Evolutionary conservation across 2,113 vertebrate genomes (phyloP).

Genomic region (Saccopteryx bilineata): DNA sequence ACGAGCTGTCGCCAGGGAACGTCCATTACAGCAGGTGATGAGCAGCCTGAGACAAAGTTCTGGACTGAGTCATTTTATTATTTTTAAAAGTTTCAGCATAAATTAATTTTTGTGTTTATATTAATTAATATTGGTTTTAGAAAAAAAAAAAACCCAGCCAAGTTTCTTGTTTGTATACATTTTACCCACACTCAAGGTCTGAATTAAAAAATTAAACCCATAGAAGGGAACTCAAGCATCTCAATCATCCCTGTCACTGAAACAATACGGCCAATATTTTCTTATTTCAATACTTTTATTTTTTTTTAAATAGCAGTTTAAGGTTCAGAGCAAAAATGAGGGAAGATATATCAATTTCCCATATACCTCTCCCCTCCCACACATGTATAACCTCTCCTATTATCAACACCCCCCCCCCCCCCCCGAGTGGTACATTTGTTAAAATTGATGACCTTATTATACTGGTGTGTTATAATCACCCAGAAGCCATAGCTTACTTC

Average conservation of each 20-base stretch:
- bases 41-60: background rate
- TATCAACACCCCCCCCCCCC: background rate
- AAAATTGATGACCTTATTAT: background rate
- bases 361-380: background rate
- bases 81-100: background rate
- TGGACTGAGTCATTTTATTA: background rate
- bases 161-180: background rate
- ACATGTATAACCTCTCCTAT: background rate
- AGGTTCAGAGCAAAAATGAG: background rate
- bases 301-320: background rate
- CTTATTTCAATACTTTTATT: background rate
- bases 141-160: too few relatives aligned
- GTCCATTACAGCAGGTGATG: background rate
- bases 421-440: background rate
- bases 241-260: background rate
- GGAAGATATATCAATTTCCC: background rate
- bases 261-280: background rate
- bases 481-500: background rate
- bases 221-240: background rate
- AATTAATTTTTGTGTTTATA: background rate
- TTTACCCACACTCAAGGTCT: background rate
- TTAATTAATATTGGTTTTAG: background rate
- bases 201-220: background rate
- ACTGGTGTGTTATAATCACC: background rate
- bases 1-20: rapidly evolving